Conservation (phyloP, 1,140 invertebrate species). For the Drosophila ogumai region DNA sequence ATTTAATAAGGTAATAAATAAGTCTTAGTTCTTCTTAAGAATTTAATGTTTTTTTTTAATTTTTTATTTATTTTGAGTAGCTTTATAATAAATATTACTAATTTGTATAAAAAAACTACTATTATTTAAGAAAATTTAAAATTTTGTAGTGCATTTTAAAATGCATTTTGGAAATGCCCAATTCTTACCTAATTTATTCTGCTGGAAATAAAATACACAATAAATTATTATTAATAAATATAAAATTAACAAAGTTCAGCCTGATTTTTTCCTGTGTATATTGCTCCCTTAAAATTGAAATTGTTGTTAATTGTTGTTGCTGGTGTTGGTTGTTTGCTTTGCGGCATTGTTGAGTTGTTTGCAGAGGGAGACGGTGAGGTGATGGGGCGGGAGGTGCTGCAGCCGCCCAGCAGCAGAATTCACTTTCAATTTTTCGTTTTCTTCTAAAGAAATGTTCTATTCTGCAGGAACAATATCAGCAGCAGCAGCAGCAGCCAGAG, state of each 20-base stretch:
- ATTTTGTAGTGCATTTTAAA: background rate
- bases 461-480: conserved; percentile 21
- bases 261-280: conserved; percentile 7
- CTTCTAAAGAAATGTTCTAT: conserved; percentile 61
- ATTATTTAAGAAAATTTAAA: background rate
- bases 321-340: conserved; percentile 65
- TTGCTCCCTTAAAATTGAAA: conserved; percentile 71
- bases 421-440: conserved; percentile 67
- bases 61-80: background rate
- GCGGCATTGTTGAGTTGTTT: conserved; percentile 77
- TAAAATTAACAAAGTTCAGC: background rate
- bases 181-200: background rate
- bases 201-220: too few relatives aligned
- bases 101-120: background rate
- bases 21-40: too few relatives aligned
- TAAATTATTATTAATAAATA: background rate
- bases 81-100: background rate
- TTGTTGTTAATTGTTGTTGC: conserved; percentile 72
- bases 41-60: too few relatives aligned
- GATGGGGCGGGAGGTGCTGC: conserved; percentile 32
- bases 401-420: conserved; percentile 69
- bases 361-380: conserved; percentile 20
- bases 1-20: too few relatives aligned
- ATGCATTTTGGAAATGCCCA: background rate
- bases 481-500: conserved; percentile 8